A percentile compares a stretch with the other conserved stretches of the same genome.
These are phyloP conservation scores for Sebastes taczanowskii DNA, from an alignment of 2,797 vertebrate species.

Conservation along the genomic window DNA sequence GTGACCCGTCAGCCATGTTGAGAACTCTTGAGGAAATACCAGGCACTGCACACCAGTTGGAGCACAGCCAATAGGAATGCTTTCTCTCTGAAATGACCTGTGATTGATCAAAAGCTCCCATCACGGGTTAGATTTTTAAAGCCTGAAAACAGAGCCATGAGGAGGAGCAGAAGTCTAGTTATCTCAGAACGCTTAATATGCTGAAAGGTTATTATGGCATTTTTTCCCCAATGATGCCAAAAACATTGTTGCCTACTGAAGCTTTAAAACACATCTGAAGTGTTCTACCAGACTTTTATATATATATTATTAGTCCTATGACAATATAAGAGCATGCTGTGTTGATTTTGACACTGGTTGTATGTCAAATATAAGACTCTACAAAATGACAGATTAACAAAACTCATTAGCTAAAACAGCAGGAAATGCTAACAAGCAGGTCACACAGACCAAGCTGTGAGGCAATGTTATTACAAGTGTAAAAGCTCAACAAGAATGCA, in stretches of 20 bases:
- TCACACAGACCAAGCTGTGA: not conserved
- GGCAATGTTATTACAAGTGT: not conserved
- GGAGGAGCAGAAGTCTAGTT: too few relatives aligned
- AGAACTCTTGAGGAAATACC: too few relatives aligned
- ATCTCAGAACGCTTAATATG: too few relatives aligned
- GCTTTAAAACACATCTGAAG: not conserved
- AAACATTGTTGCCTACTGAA: too few relatives aligned
- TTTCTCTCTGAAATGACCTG: too few relatives aligned
- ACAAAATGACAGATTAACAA: not conserved
- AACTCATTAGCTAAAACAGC: not conserved
- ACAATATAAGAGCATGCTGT: not conserved
- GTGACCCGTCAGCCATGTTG: too few relatives aligned
- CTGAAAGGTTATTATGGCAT: too few relatives aligned
- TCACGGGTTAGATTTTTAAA: too few relatives aligned
- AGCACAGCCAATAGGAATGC: too few relatives aligned
- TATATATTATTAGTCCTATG: not conserved
- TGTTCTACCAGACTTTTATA: not conserved
- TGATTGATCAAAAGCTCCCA: too few relatives aligned
- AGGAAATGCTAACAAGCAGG: conserved; percentile 1
- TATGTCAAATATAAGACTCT: conserved; percentile 2
- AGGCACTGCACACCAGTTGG: rapidly evolving
- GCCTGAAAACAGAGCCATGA: too few relatives aligned
- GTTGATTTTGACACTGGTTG: conserved; percentile 9
- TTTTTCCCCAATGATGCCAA: too few relatives aligned
- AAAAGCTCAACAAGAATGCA: conserved; percentile 31